Evolutionary conservation across 2,888 invertebrate genomes (phyloP), one percentile per base, ranked within the genome.

Genomic region (Habroteleia sp.): DNA sequence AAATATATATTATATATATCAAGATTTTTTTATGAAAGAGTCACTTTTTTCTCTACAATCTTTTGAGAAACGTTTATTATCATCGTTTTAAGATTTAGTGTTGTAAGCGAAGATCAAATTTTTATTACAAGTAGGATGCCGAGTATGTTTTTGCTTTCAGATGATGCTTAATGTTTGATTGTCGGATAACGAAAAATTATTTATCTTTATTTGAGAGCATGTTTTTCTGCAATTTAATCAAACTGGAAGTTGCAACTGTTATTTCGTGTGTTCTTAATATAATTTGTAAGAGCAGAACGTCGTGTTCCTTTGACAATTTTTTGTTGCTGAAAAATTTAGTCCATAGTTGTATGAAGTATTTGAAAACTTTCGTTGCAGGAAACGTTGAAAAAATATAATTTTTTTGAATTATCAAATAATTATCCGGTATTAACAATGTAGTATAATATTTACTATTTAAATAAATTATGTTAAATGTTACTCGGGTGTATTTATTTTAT

Each of bases 121-220:
- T 44, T 2, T 7, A 20, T 50, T 50, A 23, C 13, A 50, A 48
- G 48, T 33, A 35, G 25, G 14, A 35, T 35, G 25, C 23, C n/a
- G n/a, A n/a, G 50, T 13, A 25, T 37, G 50, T 35, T 50, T 50
- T 50, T 37, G 35, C 33, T 48, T 37, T 35, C 8, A 14, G 13
- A 6, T 20, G 20, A 16, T 35, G 23, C 11, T n/a, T 50, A 33
- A 11, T 25, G 27, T 25, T 20, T 23, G n/a, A 23, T 23, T 17
- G 1, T 23, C 20, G 1, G 11, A 17, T 3, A 10, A 46, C 33
- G 0, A 10, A 10, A 8, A 50, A n/a, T 20, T 33, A 50, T 50
- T 50, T 46, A 46, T 29, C 10, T 29, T 27, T 29, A 29, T 46
- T 46, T 46, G 29, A 20, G 11, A 5, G 13, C 7, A 29, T 29